Evolutionary conservation across 2,113 vertebrate species (phyloP), one percentile per base, ranked within the genome.

Genomic region (Hiodon alosoides): DNA sequence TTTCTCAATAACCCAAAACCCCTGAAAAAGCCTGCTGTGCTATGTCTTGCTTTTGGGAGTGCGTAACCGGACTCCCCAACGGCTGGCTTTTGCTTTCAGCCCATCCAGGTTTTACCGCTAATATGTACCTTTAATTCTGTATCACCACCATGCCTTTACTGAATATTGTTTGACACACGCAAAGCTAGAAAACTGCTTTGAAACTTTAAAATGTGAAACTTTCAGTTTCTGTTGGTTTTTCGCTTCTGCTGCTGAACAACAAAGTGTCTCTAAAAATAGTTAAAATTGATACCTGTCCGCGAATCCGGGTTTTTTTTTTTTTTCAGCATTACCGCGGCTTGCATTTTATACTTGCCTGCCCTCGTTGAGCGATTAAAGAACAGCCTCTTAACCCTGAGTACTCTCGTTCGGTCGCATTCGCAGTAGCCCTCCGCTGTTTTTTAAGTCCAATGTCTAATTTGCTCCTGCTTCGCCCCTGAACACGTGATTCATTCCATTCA

Each of bases 261-360:
- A 74, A 74, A 67, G 64, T 74, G 64, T 66, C 62, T 74, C 53
- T 74, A 74, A 74, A 67, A 67, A 74, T 74, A 74, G 64, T 7
- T 64, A 7, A 74, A 74, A 74, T 74, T 74, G 73, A 66, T 58
- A 66, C 64, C 64, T 74, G 57, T 67, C 62, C 1, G 51, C 11
- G 52, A 66, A 16, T 54, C 17, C 5, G 2, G 67, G 62, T 54
- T 50, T 52, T 64, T 53, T 14, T 31, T 8, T 16, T 48, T 47
- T 75, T 75, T 59, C 73, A 75, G 64, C 31, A 5, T 54, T 2
- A 65, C 46, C 7, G 14, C 4, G 4, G 54, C 73, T 17, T 14
- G 14, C 54, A 8, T 52, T 75, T 67, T 50, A 3, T 16, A 46
- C 64, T 54, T 51, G 54, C 46, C 54, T 54, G 53, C 54, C 14